Conservation (phyloP, 2,888 invertebrate genomes). For the Hypomecis atomaria region DNA sequence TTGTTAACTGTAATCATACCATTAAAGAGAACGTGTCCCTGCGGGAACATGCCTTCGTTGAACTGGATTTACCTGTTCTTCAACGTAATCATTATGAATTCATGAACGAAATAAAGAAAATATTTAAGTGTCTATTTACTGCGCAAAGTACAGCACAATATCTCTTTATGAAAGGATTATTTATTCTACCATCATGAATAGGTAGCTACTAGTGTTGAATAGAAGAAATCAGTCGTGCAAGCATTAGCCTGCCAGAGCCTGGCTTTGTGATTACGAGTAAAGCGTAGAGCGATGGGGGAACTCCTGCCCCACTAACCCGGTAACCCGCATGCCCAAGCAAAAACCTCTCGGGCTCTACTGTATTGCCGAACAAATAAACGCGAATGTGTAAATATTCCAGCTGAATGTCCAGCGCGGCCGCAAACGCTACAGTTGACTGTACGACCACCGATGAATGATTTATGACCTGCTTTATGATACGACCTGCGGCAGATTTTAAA, state of each 20-base stretch:
- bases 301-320: slow-evolving; percentile 75
- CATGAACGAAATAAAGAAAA: slow-evolving; percentile 2
- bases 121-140: background rate
- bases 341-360: slow-evolving; percentile 53
- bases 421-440: slow-evolving; percentile 50
- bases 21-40: slow-evolving; percentile 23
- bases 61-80: slow-evolving; percentile 19
- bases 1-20: slow-evolving; percentile 21
- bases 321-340: slow-evolving; percentile 67
- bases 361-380: slow-evolving; percentile 68
- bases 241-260: slow-evolving; percentile 59
- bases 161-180: slow-evolving; percentile 13
- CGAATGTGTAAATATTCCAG: slow-evolving; percentile 62
- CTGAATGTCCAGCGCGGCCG: slow-evolving; percentile 46
- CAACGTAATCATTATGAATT: slow-evolving; percentile 18
- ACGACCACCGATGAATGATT: slow-evolving; percentile 55
- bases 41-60: slow-evolving; percentile 5
- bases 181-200: slow-evolving; percentile 17
- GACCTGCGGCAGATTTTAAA: slow-evolving; percentile 42
- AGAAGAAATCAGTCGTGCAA: slow-evolving; percentile 46
- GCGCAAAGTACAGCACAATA: background rate
- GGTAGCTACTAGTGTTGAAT: slow-evolving; percentile 40
- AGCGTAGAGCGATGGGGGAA: slow-evolving; percentile 47
- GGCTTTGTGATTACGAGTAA: slow-evolving; percentile 61
- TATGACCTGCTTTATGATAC: slow-evolving; percentile 49